Base-by-base conservation (phyloP, 1,140 invertebrate species). In the Zaprionus davidi region DNA sequence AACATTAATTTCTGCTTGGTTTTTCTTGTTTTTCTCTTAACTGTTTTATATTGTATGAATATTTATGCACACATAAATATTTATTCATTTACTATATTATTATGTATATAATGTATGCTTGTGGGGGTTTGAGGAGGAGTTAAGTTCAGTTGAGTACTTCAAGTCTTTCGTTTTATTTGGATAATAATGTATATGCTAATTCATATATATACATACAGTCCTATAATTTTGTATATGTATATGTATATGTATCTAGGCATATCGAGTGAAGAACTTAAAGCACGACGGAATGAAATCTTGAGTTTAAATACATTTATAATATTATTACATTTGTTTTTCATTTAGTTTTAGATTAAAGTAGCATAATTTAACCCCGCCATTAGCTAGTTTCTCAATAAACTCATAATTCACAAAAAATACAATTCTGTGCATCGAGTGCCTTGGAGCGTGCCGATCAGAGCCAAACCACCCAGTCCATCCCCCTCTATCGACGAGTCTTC, bases 241-340 rank as follows among this genome's bases (percentile, higher is more conserved):
- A 28, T 7, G 5, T 28, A 74, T 74, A 22, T 22, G 22, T 22
- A 75, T 75, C 60, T 64, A 65, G 62, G 51, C 57, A 66, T 60
- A 70, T 75, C 58, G 26, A 76, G 70, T 71, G 41, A 59, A 67
- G 22, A 76, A 76, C 46, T 76, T 72, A 76, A 83, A 76, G 77
- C 72, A 76, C 81, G 71, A 79, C 82, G 82, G 82, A 86, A 86
- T 86, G 82, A 81, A 77, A 72, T 34, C 57, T 80, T 72, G 76
- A 78, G 70, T 65, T 65, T 66, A 62, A 60, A 60, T 75, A 60
- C 49, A 53, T 70, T 79, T 71, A 62, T 63, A 71, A 71, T 68
- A 34, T 44, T 63, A 20, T 71, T 64, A 64, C 63, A 53, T 65
- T 36, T 38, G 64, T 74, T 53, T 62, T 66, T 58, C 63, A 53